Base-by-base conservation (phyloP, 2,888 invertebrate genomes). In the Ferdinandea cuprea region DNA sequence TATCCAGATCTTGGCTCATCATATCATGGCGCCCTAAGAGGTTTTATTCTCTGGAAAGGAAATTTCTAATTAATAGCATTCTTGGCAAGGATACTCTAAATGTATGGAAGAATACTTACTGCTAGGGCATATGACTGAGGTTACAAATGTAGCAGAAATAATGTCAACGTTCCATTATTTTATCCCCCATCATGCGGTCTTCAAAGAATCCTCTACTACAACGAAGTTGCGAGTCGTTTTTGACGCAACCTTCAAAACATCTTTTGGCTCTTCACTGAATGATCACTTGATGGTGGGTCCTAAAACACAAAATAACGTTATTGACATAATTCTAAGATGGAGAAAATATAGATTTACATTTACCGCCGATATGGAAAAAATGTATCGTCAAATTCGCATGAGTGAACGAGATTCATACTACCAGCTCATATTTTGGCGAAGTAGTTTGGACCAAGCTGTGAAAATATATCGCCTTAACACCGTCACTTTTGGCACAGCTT, bases 251-350 rank as follows among this genome's bases (percentile, higher is more conserved):
- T 56, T 21, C 7, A 56, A 56, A 37, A 15, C 30, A 2, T 50
- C 50, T 25, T 19, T 30, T 61, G 61, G 44, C 44, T 30, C 32
- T 30, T 44, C 61, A 7, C 30, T 61, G 5, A 61, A 61, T 17
- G 32, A 58, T 6, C 37, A 28, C 9, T 32, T 40, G 28, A 37
- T 58, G 58, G 58, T 25, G 11, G 21, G 37, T 37, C 25, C 37
- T 37, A 37, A 58, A 40, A 58, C 37, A n/a, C 58, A 58, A 40
- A n/a, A n/a, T n/a, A n/a, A n/a, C n/a, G n/a, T n/a, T n/a, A n/a
- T n/a, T n/a, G n/a, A n/a, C n/a, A 19, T 59, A 2, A 59, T 59
- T n/a, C 13, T 59, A 8, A 1, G 30, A 6, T 59, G 59, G 42
- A 28, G 59, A 44, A 59, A 15, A 17, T n/a, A 59, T 59, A 25